Percentiles rank a stretch among this genome's conserved stretches.
Evolutionary conservation across 1,140 invertebrate genomes (phyloP).

Genomic region (Bicyclus anynana): DNA sequence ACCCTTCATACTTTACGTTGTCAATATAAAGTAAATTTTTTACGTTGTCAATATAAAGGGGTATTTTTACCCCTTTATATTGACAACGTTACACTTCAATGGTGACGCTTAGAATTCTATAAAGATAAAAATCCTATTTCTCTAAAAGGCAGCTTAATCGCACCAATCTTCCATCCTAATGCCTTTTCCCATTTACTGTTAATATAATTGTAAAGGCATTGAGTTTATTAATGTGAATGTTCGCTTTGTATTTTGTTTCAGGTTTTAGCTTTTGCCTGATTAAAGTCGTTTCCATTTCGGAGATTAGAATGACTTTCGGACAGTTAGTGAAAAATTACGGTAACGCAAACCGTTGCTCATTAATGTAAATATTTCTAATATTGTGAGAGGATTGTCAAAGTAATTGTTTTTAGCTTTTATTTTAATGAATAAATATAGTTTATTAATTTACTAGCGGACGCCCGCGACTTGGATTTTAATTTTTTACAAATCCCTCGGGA

Average conservation of each 20-base stretch:
- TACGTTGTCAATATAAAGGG: too few relatives aligned
- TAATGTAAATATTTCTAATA: background rate
- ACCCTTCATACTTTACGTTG: too few relatives aligned
- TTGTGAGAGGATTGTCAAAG: background rate
- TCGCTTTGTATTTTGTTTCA: conserved; percentile 20
- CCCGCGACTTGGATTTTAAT: too few relatives aligned
- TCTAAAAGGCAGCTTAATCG: background rate
- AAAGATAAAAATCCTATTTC: background rate
- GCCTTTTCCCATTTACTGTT: conserved; percentile 18
- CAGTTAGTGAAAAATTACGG: background rate
- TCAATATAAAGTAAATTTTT: too few relatives aligned
- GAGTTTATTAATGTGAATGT: conserved; percentile 24
- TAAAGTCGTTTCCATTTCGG: conserved; percentile 21
- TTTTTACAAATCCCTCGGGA: too few relatives aligned
- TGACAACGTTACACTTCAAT: too few relatives aligned
- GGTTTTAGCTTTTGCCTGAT: conserved; percentile 16
- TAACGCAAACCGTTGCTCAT: background rate
- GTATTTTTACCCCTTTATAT: too few relatives aligned
- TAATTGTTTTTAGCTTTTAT: background rate
- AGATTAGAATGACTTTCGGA: conserved; percentile 16
- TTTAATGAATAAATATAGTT: background rate
- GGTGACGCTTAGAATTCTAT: too few relatives aligned
- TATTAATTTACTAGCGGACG: too few relatives aligned
- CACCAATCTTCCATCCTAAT: conserved; percentile 11
- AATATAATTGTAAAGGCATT: conserved; percentile 23